Percentiles rank a stretch among this genome's conserved stretches.
These are phyloP conservation scores for Nephrotoma guestfalica DNA, from an alignment of 2,888 invertebrate species.

Conservation along the genomic window DNA sequence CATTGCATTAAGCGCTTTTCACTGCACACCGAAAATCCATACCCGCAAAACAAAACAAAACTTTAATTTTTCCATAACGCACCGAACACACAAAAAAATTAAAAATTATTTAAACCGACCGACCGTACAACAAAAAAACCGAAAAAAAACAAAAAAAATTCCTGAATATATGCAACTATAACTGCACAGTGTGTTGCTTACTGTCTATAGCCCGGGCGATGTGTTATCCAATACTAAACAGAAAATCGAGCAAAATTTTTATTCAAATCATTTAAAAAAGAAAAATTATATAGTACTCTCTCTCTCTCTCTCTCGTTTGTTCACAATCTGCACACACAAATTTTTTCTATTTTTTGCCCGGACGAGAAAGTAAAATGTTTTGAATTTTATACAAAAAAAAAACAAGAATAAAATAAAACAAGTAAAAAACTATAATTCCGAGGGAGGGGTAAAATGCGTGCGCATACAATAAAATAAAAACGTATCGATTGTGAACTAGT, in stretches of 20 bases:
- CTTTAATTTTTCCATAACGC: neutral
- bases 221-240: conserved; percentile 1
- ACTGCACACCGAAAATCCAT: neutral
- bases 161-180: neutral
- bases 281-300: neutral
- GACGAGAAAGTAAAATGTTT: neutral
- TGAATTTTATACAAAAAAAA: neutral
- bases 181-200: neutral
- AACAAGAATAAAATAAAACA: neutral
- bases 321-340: neutral
- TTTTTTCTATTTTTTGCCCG: neutral
- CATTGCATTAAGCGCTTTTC: neutral
- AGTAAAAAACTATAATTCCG: neutral
- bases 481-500: neutral
- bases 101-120: no score
- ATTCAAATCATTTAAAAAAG: no score
- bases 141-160: neutral
- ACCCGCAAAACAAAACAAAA: neutral
- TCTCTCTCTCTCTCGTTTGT: neutral
- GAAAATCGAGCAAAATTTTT: neutral
- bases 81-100: neutral
- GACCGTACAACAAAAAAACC: neutral
- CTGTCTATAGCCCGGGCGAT: neutral
- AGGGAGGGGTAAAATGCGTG: neutral
- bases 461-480: neutral